Evolutionary conservation across 2,797 vertebrate genomes (phyloP).

Genomic region (Atherinosoma microstoma): DNA sequence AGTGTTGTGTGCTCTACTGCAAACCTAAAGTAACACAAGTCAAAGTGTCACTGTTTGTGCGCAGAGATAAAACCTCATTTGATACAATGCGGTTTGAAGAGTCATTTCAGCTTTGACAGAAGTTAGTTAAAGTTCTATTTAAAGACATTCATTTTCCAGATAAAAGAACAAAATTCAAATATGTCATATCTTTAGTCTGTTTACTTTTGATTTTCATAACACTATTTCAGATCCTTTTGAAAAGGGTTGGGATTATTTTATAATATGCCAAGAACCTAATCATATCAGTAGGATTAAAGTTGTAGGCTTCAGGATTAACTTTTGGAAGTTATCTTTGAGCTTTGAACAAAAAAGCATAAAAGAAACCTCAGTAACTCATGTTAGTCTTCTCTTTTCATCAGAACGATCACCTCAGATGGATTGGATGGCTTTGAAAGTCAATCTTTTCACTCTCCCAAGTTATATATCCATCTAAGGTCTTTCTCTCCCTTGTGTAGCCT

Average conservation of each 20-base stretch:
- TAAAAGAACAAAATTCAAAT: slow-evolving; percentile 31
- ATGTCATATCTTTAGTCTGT: slow-evolving; percentile 53
- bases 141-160: slow-evolving; percentile 18
- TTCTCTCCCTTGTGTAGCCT: slow-evolving; percentile 12
- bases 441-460: slow-evolving; percentile 34
- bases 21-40: neutral
- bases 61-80: slow-evolving; percentile 8
- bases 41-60: slow-evolving; percentile 18
- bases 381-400: slow-evolving; percentile 34
- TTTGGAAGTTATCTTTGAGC: slow-evolving; percentile 54
- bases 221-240: slow-evolving; percentile 38
- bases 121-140: slow-evolving; percentile 27
- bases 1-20: neutral
- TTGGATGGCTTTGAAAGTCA: slow-evolving; percentile 53
- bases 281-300: slow-evolving; percentile 57
- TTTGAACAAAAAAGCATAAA: slow-evolving; percentile 40
- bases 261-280: slow-evolving; percentile 50
- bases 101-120: slow-evolving; percentile 24
- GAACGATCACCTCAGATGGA: slow-evolving; percentile 40
- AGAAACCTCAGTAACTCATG: slow-evolving; percentile 33
- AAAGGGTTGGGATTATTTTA: slow-evolving; percentile 35
- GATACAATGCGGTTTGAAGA: slow-evolving; percentile 15
- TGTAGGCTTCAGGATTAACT: slow-evolving; percentile 51
- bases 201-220: slow-evolving; percentile 47
- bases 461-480: slow-evolving; percentile 39